Conservation (phyloP, 2,113 vertebrate species). For the Neodontobutis hainanensis region DNA sequence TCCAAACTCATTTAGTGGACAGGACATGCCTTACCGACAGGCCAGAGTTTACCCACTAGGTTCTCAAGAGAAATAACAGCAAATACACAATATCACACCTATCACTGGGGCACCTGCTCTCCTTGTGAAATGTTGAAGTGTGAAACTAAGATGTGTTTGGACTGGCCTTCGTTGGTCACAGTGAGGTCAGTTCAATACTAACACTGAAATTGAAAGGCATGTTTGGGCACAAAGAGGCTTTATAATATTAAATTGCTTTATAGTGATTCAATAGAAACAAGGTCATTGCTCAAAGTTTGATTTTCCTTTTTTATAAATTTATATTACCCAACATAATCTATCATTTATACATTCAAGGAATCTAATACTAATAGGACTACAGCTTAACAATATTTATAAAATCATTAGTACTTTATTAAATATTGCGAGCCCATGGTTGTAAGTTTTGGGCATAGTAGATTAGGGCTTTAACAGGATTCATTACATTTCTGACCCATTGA, state of each 20-base stretch:
- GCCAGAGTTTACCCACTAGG: conserved; percentile 3
- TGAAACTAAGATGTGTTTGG: conserved; percentile 29
- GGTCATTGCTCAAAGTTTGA: too few species aligned
- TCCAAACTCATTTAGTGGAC: conserved; percentile 43
- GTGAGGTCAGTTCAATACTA: conserved; percentile 12
- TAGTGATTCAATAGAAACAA: too few species aligned
- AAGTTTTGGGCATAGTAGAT: conserved; percentile 5
- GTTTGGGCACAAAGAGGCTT: background rate
- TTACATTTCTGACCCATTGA: conserved; percentile 28
- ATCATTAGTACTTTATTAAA: too few species aligned
- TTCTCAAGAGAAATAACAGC: background rate
- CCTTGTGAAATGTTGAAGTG: conserved; percentile 15
- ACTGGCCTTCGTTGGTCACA: conserved; percentile 6
- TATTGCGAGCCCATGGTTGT: background rate
- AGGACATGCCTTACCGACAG: conserved; percentile 18
- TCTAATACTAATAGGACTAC: too few species aligned
- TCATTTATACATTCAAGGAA: too few species aligned
- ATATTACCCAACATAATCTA: too few species aligned
- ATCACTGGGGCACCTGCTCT: background rate
- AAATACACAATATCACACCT: conserved; percentile 1
- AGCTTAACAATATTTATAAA: too few species aligned
- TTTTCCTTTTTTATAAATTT: too few species aligned
- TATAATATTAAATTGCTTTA: too few species aligned
- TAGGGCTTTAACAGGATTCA: conserved; percentile 29
- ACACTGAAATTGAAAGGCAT: background rate